Percentiles rank a stretch among this genome's conserved stretches.
These are phyloP conservation scores for Homarus gammarus DNA, from an alignment of 2,888 invertebrate genomes.

Conservation along the genomic window DNA sequence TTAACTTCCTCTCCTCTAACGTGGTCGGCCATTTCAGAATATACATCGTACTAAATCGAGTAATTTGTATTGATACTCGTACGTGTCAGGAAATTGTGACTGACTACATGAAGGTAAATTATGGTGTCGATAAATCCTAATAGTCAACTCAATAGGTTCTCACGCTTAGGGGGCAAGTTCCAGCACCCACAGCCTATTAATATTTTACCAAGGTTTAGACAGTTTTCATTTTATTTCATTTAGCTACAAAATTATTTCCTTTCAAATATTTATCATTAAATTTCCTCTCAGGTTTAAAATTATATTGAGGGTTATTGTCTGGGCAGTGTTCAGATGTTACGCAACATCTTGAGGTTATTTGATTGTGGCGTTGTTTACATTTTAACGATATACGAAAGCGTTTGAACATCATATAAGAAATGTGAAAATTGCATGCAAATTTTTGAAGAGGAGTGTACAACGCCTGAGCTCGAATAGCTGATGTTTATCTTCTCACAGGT, in stretches of 20 bases:
- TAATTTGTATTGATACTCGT: no score
- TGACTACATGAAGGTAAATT: no score
- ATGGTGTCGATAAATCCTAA: conserved; percentile 19
- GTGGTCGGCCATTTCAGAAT: no score
- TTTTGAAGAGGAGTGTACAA: conserved; percentile 50
- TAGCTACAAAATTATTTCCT: not conserved
- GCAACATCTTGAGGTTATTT: not conserved
- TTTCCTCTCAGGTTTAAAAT: not conserved
- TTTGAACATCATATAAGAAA: conserved; percentile 16
- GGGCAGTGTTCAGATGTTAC: not conserved
- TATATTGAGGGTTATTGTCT: not conserved
- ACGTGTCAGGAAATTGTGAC: no score
- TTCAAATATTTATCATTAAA: not conserved
- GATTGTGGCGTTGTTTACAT: not conserved
- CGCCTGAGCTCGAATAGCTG: conserved; percentile 42
- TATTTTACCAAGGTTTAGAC: conserved; percentile 2
- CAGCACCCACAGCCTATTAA: conserved; percentile 3
- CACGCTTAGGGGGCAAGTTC: conserved; percentile 39
- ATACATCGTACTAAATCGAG: no score
- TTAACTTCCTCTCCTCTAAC: conserved; percentile 3
- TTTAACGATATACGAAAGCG: not conserved
- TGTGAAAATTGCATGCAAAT: conserved; percentile 42
- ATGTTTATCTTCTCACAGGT: conserved; percentile 61
- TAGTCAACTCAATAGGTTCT: conserved; percentile 38
- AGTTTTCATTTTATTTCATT: conserved; percentile 26